Conservation (phyloP, 2,797 vertebrate species). For the Eulemur albifrons region DNA sequence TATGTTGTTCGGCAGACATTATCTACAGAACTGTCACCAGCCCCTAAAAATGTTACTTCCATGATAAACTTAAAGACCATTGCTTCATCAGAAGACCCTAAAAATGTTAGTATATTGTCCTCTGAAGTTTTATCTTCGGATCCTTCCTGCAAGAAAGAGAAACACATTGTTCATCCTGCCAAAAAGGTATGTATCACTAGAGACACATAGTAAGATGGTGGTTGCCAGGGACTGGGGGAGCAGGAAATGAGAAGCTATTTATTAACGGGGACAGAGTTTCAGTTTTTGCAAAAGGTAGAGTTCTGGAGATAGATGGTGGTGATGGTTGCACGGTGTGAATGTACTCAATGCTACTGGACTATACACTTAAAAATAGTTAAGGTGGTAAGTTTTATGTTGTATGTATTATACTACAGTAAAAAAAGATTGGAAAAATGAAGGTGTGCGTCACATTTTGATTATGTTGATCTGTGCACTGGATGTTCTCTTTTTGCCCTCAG, state of each 20-base stretch:
- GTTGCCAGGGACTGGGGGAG: neutral
- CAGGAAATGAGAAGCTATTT: neutral
- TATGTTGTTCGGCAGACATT: slow-evolving; percentile 77
- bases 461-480: fast-evolving
- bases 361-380: neutral
- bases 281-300: neutral
- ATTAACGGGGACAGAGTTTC: neutral
- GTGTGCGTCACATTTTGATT: neutral
- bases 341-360: neutral
- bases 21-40: slow-evolving; percentile 58
- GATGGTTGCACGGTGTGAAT: neutral
- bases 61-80: slow-evolving; percentile 61
- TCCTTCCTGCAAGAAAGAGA: slow-evolving; percentile 73
- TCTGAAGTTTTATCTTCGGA: slow-evolving; percentile 76
- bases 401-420: neutral
- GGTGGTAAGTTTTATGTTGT: neutral
- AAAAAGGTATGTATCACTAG: slow-evolving; percentile 67
- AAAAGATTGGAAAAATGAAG: slow-evolving; percentile 11
- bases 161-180: slow-evolving; percentile 40
- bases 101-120: slow-evolving; percentile 77
- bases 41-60: slow-evolving; percentile 66
- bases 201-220: neutral
- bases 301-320: neutral
- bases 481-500: neutral
- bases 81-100: slow-evolving; percentile 77